Evolutionary conservation across 2,888 invertebrate genomes (phyloP).

Genomic region (Rhopalosiphum nymphaeae): DNA sequence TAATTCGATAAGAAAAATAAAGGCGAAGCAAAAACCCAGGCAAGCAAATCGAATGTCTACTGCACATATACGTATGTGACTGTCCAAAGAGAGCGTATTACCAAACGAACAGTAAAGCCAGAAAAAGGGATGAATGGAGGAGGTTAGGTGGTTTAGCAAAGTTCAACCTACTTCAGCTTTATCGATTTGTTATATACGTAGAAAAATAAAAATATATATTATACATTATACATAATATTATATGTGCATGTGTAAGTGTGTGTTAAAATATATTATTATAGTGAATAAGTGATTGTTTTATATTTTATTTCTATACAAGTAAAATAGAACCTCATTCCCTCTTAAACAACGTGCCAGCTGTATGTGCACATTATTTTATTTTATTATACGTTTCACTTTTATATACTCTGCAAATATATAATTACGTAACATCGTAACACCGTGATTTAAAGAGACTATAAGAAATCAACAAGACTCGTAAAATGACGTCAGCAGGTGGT

Average conservation of each 20-base stretch:
- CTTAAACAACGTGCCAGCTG: not conserved
- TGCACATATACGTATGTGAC: constrained; percentile 42
- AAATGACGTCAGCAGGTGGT: constrained; percentile 55
- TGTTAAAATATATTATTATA: constrained; percentile 28
- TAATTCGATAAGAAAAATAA: constrained; percentile 60
- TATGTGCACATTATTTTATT: not conserved
- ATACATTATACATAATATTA: not conserved
- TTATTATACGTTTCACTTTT: not conserved
- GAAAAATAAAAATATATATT: constrained; percentile 7
- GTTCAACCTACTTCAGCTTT: constrained; percentile 61
- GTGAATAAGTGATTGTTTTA: constrained; percentile 28
- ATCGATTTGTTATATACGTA: constrained; percentile 47
- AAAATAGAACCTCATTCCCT: not conserved
- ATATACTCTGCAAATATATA: not conserved
- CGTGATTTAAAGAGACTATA: not conserved
- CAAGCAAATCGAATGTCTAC: constrained; percentile 64
- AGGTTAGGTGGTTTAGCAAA: constrained; percentile 31
- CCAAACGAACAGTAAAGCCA: constrained; percentile 38
- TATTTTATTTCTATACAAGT: not conserved
- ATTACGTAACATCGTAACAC: not conserved
- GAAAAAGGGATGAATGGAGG: not conserved
- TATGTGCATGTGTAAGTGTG: not conserved
- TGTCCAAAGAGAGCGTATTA: constrained; percentile 62
- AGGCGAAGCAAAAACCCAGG: constrained; percentile 44
- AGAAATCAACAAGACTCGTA: not conserved